Conservation (phyloP, 2,113 vertebrate genomes). For the Zosterops pallidus region DNA sequence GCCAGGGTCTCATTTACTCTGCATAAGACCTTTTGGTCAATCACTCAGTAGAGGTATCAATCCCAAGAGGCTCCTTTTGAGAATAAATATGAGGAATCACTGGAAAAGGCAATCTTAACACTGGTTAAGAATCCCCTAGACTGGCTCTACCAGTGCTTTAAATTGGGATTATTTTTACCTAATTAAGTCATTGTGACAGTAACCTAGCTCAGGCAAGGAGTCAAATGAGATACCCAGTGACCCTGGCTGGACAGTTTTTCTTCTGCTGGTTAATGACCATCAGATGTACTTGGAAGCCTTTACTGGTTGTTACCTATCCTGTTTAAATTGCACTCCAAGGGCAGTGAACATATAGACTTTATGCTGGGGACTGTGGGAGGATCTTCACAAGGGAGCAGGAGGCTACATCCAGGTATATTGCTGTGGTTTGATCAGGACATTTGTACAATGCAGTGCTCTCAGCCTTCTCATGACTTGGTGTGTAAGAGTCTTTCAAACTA, state of each 20-base stretch:
- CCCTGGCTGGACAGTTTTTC: not conserved
- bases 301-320: not conserved
- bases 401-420: not conserved
- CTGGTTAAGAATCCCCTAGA: not conserved
- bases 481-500: slow-evolving; percentile 8
- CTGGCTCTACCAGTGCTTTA: not conserved
- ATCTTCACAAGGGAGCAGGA: not conserved
- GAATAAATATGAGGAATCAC: not conserved
- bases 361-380: not conserved
- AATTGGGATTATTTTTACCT: not conserved
- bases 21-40: not conserved
- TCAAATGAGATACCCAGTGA: not conserved
- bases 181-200: not conserved
- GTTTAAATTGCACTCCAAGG: not conserved
- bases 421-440: not conserved
- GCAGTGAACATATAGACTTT: not conserved
- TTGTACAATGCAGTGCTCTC: not conserved
- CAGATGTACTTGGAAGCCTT: not conserved
- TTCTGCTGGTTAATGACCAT: not conserved
- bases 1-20: not conserved
- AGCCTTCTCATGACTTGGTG: not conserved
- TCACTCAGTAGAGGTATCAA: not conserved
- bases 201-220: not conserved
- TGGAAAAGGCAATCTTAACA: not conserved
- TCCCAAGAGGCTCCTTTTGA: not conserved